phyloP scores from a whole-genome alignment of 2,888 invertebrate species.

The Agonopterix arenella region DNA sequence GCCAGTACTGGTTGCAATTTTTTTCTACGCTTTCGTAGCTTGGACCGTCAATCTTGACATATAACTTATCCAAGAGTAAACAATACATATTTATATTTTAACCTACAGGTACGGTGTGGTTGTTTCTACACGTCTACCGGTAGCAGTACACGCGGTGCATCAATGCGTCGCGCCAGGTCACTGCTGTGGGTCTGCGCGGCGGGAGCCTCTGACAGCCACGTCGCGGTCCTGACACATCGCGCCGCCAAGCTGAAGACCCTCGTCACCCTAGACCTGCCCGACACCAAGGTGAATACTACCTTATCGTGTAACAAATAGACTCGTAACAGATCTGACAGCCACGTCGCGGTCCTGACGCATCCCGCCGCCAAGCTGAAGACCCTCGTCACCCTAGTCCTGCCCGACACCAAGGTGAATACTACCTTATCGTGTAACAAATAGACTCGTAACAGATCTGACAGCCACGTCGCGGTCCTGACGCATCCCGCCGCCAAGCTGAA shows the following conservation, averaged over 20 bases:
- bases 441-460: conserved; percentile 59
- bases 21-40: too few relatives aligned
- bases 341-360: conserved; percentile 87
- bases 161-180: conserved; percentile 82
- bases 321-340: conserved; percentile 67
- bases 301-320: not conserved
- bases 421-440: not conserved
- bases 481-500: conserved; percentile 85
- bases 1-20: too few relatives aligned
- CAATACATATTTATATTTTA: too few relatives aligned
- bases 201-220: conserved; percentile 84
- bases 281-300: conserved; percentile 77
- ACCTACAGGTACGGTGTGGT: conserved; percentile 88
- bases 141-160: conserved; percentile 54
- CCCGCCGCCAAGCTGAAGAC: conserved; percentile 85
- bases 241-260: conserved; percentile 85
- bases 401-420: conserved; percentile 81
- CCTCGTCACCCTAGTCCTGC: conserved; percentile 85
- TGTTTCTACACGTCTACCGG: conserved; percentile 86
- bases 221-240: conserved; percentile 87
- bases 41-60: too few relatives aligned
- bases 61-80: too few relatives aligned
- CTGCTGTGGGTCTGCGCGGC: conserved; percentile 94
- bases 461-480: conserved; percentile 87
- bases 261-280: conserved; percentile 86